Percentiles rank a stretch among this genome's conserved stretches.
Conservation (phyloP, 2,888 invertebrate genomes). For the Ernsta delagoae region DNA sequence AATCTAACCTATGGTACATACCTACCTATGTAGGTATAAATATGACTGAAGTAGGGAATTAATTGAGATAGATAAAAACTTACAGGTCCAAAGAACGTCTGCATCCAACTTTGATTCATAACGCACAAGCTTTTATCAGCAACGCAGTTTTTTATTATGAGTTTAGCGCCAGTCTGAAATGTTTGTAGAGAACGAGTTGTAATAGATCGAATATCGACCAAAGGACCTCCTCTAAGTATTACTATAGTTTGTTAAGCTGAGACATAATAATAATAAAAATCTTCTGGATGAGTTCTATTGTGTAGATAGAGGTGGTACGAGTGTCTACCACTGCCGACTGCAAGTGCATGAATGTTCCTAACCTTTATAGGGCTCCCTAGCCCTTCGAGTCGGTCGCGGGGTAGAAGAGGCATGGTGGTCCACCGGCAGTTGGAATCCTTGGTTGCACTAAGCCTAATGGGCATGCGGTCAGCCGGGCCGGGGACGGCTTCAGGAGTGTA, state of each 20-base stretch:
- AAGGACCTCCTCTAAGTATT: too few species aligned
- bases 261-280: too few species aligned
- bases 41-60: too few species aligned
- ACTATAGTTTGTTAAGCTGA: too few species aligned
- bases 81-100: slow-evolving; percentile 77
- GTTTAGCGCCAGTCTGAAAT: slow-evolving; percentile 68
- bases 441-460: slow-evolving; percentile 63
- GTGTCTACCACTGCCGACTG: too few species aligned
- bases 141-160: slow-evolving; percentile 71
- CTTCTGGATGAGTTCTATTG: too few species aligned
- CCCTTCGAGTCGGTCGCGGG: slow-evolving; percentile 66
- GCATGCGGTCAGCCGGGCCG: slow-evolving; percentile 68
- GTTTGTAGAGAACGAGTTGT: too few species aligned
- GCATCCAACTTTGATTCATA: slow-evolving; percentile 79
- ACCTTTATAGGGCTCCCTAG: slow-evolving; percentile 71
- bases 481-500: slow-evolving; percentile 64
- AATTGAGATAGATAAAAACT: slow-evolving; percentile 41
- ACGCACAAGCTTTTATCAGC: slow-evolving; percentile 74
- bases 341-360: not conserved
- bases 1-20: too few species aligned
- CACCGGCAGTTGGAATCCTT: slow-evolving; percentile 74
- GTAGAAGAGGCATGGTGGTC: slow-evolving; percentile 65
- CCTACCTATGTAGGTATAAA: too few species aligned
- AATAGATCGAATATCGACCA: too few species aligned
- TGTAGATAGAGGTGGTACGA: too few species aligned